Evolutionary conservation across 2,888 invertebrate species (phyloP).

Genomic region (Nysson spinosus): DNA sequence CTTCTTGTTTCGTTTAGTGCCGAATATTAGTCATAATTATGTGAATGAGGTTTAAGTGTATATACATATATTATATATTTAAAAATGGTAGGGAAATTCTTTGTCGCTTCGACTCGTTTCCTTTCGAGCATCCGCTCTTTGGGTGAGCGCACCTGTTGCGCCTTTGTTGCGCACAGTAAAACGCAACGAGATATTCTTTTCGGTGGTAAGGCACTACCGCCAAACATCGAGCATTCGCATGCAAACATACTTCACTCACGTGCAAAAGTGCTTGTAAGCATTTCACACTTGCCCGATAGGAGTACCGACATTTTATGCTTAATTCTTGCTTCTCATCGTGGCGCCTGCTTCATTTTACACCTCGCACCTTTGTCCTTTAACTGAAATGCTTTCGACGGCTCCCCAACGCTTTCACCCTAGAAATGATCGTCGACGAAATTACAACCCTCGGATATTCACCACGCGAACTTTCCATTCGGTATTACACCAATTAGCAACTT

Average conservation of each 20-base stretch:
- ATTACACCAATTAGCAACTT: too few relatives aligned
- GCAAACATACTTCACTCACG: conserved; percentile 28
- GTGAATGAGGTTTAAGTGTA: too few relatives aligned
- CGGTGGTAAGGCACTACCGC: conserved; percentile 37
- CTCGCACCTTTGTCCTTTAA: conserved; percentile 1
- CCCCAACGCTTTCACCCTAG: not conserved
- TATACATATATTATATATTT: too few relatives aligned
- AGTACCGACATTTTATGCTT: conserved; percentile 21
- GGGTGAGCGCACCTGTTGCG: conserved; percentile 61
- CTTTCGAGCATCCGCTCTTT: conserved; percentile 40
- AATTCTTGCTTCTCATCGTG: conserved; percentile 14
- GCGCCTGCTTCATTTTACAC: not conserved
- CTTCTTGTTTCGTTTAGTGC: too few relatives aligned
- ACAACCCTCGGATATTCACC: too few relatives aligned
- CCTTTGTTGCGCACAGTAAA: conserved; percentile 53
- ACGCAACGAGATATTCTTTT: conserved; percentile 58
- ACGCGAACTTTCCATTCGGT: too few relatives aligned
- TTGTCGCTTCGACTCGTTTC: conserved; percentile 16
- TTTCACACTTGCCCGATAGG: conserved; percentile 6
- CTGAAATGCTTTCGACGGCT: not conserved
- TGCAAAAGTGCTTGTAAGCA: conserved; percentile 17
- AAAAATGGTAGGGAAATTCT: conserved; percentile 13
- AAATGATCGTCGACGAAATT: conserved; percentile 1
- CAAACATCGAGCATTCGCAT: conserved; percentile 49
- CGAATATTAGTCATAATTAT: too few relatives aligned